These are phyloP conservation scores for Tinea semifulvella DNA, from an alignment of 2,888 invertebrate species.

Conservation along the genomic window DNA sequence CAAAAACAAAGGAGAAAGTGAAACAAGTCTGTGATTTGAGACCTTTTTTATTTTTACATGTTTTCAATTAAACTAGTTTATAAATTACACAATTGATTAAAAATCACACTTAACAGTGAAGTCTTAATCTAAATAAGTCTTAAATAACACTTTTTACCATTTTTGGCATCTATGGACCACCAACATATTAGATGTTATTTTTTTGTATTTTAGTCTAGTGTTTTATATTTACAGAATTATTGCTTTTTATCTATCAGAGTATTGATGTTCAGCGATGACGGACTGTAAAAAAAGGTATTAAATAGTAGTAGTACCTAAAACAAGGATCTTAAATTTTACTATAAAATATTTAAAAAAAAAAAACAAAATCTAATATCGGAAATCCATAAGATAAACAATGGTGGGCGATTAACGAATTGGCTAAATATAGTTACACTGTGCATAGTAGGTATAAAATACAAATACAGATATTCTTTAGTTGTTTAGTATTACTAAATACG, in stretches of 20 bases:
- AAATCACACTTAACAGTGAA: conserved; percentile 13
- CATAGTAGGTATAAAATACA: too few species aligned
- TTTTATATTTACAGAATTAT: too few species aligned
- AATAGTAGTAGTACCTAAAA: too few species aligned
- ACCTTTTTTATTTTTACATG: conserved; percentile 9
- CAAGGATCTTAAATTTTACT: too few species aligned
- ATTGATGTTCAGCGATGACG: too few species aligned
- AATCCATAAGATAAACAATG: conserved; percentile 1
- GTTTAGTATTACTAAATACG: too few species aligned
- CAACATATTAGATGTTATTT: too few species aligned
- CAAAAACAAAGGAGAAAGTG: too few species aligned
- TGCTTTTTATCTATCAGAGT: background rate
- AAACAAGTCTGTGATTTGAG: conserved; percentile 8
- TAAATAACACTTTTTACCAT: conserved; percentile 10
- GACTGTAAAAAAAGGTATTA: too few species aligned
- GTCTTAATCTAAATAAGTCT: conserved; percentile 13
- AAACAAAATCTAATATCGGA: background rate
- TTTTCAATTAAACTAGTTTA: conserved; percentile 10
- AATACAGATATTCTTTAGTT: too few species aligned
- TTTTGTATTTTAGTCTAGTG: too few species aligned
- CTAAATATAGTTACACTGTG: conserved; percentile 1
- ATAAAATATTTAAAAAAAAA: too few species aligned
- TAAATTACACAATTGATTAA: conserved; percentile 13
- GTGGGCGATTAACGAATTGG: conserved; percentile 2
- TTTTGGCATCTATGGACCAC: conserved; percentile 9